Evolutionary conservation across 1,140 invertebrate species (phyloP).

Genomic region (Pseudomyrmex gracilis): DNA sequence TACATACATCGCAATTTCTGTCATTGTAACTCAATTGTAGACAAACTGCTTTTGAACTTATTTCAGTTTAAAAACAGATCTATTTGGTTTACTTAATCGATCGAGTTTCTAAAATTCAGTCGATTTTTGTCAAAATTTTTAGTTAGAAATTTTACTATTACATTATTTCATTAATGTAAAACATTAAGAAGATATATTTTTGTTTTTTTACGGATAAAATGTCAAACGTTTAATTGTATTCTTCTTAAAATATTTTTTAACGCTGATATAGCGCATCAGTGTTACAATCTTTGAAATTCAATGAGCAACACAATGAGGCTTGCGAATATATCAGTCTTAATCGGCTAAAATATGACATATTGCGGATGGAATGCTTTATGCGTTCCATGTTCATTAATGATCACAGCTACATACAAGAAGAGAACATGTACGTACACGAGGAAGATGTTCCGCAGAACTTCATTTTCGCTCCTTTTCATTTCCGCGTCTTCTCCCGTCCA

Average conservation of each 20-base stretch:
- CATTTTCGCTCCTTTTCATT: not conserved
- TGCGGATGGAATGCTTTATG: not conserved
- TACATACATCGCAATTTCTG: not conserved
- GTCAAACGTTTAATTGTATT: not conserved
- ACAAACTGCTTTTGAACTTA: constrained; percentile 13
- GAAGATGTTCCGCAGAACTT: not conserved
- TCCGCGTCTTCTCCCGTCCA: not conserved
- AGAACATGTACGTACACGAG: no score
- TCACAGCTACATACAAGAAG: not conserved
- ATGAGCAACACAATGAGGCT: not conserved
- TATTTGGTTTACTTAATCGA: constrained; percentile 19
- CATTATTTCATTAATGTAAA: no score
- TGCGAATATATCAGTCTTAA: not conserved
- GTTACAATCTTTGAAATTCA: not conserved
- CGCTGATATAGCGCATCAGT: not conserved
- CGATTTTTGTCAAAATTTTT: constrained; percentile 18
- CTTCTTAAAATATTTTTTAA: not conserved
- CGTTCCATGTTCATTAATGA: constrained; percentile 19
- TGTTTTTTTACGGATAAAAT: no score
- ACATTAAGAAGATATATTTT: no score
- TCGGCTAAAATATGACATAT: constrained; percentile 3
- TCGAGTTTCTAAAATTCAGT: constrained; percentile 13
- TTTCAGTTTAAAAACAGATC: constrained; percentile 5
- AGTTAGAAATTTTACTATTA: constrained; percentile 5
- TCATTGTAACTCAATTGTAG: not conserved